These are phyloP conservation scores for Agriopis marginaria DNA, from an alignment of 2,888 invertebrate genomes.

Conservation along the genomic window DNA sequence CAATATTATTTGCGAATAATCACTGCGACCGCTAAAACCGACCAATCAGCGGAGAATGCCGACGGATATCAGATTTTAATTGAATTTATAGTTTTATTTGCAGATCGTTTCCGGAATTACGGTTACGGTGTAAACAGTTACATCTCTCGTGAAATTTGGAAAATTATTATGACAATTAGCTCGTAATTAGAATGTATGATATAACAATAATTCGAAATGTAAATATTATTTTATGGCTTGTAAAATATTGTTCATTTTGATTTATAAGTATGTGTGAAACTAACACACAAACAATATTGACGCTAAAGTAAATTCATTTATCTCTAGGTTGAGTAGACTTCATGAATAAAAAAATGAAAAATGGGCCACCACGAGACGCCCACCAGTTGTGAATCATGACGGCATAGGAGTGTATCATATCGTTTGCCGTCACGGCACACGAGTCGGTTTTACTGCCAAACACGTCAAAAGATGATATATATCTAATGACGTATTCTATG, in stretches of 20 bases:
- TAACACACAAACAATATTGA: background rate
- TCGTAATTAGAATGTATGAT: slow-evolving; percentile 3
- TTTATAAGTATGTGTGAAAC: background rate
- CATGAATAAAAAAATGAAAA: no score
- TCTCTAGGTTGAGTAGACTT: no score
- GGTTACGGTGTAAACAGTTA: slow-evolving; percentile 15
- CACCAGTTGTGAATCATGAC: no score
- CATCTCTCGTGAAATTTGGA: background rate
- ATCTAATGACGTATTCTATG: no score
- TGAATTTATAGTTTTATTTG: slow-evolving; percentile 49
- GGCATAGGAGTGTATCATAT: no score
- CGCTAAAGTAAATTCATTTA: no score
- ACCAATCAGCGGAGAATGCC: slow-evolving; percentile 36
- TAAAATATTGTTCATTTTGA: background rate
- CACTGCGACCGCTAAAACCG: slow-evolving; percentile 29
- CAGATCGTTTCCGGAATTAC: slow-evolving; percentile 25
- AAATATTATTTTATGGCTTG: background rate
- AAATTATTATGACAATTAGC: background rate
- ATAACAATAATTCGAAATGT: slow-evolving; percentile 33
- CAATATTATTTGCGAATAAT: slow-evolving; percentile 24
- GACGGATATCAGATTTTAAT: slow-evolving; percentile 45
- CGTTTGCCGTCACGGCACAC: no score
- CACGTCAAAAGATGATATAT: no score
- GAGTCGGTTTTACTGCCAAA: no score
- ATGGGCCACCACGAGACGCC: no score